Evolutionary conservation across 2,888 invertebrate genomes (phyloP).

Genomic region (Ferrisia virgata): DNA sequence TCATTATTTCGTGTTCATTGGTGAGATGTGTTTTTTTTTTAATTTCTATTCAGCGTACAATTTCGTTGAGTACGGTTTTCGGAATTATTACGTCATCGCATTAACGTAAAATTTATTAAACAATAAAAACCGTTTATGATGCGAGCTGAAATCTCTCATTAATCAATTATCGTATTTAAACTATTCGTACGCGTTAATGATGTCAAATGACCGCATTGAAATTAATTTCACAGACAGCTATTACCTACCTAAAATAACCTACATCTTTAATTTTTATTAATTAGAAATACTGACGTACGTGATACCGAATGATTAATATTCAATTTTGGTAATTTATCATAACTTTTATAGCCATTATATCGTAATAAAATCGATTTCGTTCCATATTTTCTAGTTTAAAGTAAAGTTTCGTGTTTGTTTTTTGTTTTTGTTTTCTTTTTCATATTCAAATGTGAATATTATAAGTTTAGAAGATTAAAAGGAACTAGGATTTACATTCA

Average conservation of each 20-base stretch:
- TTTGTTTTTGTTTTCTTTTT: too few species aligned
- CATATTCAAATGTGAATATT: too few species aligned
- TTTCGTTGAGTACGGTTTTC: too few species aligned
- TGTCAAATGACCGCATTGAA: conserved; percentile 9
- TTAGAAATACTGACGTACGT: background rate
- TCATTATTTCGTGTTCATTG: too few species aligned
- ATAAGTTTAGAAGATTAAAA: too few species aligned
- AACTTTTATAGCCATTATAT: background rate
- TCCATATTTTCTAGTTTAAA: background rate
- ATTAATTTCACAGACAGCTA: background rate
- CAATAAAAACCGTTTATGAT: background rate
- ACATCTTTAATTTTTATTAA: conserved; percentile 25
- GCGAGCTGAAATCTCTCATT: background rate
- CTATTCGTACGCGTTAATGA: conserved; percentile 3
- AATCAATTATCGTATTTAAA: conserved; percentile 22
- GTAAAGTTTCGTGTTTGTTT: background rate
- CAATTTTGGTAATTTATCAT: conserved; percentile 15
- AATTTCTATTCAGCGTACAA: background rate
- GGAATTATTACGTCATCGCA: background rate
- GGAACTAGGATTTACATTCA: too few species aligned
- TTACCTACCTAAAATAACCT: conserved; percentile 18
- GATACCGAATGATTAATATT: conserved; percentile 16
- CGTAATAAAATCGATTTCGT: background rate
- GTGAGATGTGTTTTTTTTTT: background rate
- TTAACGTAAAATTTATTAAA: background rate